phyloP scores from a whole-genome alignment of 2,113 vertebrate species.

The Chauna torquata region DNA sequence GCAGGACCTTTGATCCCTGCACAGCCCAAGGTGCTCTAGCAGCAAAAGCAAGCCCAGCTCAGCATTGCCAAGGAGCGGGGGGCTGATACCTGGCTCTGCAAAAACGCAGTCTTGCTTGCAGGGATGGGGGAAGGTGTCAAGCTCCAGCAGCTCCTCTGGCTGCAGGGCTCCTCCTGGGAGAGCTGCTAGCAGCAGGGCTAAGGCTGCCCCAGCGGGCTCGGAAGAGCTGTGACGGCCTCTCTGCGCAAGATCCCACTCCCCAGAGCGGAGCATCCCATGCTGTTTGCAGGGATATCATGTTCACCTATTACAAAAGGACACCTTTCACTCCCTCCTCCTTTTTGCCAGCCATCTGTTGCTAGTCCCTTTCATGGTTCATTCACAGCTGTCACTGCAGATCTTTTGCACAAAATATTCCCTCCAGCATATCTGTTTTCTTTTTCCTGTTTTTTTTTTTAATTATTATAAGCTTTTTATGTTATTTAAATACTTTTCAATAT shows the following conservation, averaged over 20 bases:
- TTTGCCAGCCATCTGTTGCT: slow-evolving; percentile 9
- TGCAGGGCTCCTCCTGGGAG: background rate
- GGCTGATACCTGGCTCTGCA: background rate
- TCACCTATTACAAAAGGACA: background rate
- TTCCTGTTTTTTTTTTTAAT: background rate
- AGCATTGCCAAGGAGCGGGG: background rate
- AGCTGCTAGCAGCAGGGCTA: background rate
- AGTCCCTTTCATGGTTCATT: background rate
- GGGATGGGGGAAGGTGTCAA: background rate
- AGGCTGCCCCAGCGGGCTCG: background rate
- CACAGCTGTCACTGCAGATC: slow-evolving; percentile 30
- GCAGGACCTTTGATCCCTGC: background rate
- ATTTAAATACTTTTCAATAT: background rate
- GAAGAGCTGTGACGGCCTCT: background rate
- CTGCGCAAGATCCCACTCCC: background rate
- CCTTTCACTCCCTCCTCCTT: background rate
- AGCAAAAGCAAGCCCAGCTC: background rate
- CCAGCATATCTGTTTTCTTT: background rate
- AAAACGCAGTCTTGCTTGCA: accelerated
- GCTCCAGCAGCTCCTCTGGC: background rate
- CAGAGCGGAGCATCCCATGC: background rate
- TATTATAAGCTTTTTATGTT: background rate
- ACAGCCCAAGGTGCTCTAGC: background rate
- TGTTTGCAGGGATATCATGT: background rate
- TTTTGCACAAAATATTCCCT: background rate